Base-by-base conservation (phyloP, 1,140 invertebrate genomes). In the Drosophila malerkotliana region DNA sequence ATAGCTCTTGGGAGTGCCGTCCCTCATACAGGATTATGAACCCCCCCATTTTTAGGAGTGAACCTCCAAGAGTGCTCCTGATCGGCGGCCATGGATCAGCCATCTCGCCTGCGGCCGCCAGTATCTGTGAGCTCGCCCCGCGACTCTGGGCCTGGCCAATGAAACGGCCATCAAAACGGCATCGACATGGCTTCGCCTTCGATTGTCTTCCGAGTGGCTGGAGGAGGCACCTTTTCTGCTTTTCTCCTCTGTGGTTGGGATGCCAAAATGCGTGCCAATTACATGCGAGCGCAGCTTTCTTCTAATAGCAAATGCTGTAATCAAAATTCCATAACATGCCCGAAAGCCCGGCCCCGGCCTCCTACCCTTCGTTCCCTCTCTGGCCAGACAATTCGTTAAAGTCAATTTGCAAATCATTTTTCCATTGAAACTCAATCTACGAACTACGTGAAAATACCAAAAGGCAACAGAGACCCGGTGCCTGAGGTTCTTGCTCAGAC, bases 391-490 rank as follows among this genome's bases (percentile, higher is more conserved):
- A 90, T 90, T 90, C 88, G 88, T 90, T 90, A 90, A 90, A 90
- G 88, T 90, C 88, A 90, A 90, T 90, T 90, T 90, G 88, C 88
- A 90, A 90, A 90, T 90, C 88, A 90, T 90, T 90, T 90, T 90
- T 90, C 88, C 88, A 90, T 90, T 88, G 88, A 90, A 90, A 90
- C 79, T 84, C 88, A 88, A 90, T 90, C 87, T 88, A 77, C 79
- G 79, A 67, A 78, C 82, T 76, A 87, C 83, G 83, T 87, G 82
- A 88, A 87, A 88, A 87, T 88, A 82, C 75, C 69, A 77, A 82
- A 88, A 87, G 83, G 75, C 67, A 83, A 63, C 73, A 71, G 49
- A 4, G 64, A 30, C 9, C 47, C 18, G 32, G 10, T 41, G 68
- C 51, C 54, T 32, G 47, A 37, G 24, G 28, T 39, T 56, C 15